These are phyloP conservation scores for Urophycis tenuis DNA, from an alignment of 2,797 vertebrate species.

Conservation along the genomic window DNA sequence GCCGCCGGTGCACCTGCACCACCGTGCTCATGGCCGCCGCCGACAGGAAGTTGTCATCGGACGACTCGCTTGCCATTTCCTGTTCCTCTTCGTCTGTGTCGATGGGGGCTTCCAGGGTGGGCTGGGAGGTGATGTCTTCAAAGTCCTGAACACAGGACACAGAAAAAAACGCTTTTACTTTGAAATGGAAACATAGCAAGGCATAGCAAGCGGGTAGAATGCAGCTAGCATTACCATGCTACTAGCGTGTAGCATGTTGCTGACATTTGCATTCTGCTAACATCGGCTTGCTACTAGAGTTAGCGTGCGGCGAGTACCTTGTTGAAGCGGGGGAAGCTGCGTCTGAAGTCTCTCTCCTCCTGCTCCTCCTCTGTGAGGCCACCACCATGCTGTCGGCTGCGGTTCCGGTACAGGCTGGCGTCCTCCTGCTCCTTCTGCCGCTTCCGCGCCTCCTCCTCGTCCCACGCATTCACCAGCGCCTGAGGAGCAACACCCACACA, in stretches of 20 bases:
- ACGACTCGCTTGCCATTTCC: conserved; percentile 33
- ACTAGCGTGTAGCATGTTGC: too few relatives aligned
- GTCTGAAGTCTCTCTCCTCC: conserved; percentile 86
- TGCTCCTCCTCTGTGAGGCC: conserved; percentile 79
- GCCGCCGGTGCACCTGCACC: conserved; percentile 77
- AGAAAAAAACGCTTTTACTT: neutral
- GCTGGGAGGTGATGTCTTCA: conserved; percentile 77
- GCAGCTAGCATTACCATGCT: too few relatives aligned
- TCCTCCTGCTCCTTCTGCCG: conserved; percentile 77
- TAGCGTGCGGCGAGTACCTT: conserved; percentile 67
- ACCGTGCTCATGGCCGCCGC: conserved; percentile 73
- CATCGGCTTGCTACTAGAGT: too few relatives aligned
- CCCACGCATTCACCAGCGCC: conserved; percentile 93
- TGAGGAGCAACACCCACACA: conserved; percentile 39
- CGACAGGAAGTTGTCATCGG: conserved; percentile 63
- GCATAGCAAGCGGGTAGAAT: too few relatives aligned
- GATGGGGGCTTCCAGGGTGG: conserved; percentile 77
- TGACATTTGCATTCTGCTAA: too few relatives aligned
- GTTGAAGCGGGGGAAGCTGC: conserved; percentile 81
- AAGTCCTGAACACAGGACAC: conserved; percentile 78
- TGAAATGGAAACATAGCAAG: neutral
- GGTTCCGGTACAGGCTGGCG: conserved; percentile 79
- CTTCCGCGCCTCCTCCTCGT: conserved; percentile 79
- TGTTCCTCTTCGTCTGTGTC: conserved; percentile 53
- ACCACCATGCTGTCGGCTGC: conserved; percentile 70